These are phyloP conservation scores for Clarias batrachus DNA, from an alignment of 2,113 vertebrate species.

Conservation along the genomic window DNA sequence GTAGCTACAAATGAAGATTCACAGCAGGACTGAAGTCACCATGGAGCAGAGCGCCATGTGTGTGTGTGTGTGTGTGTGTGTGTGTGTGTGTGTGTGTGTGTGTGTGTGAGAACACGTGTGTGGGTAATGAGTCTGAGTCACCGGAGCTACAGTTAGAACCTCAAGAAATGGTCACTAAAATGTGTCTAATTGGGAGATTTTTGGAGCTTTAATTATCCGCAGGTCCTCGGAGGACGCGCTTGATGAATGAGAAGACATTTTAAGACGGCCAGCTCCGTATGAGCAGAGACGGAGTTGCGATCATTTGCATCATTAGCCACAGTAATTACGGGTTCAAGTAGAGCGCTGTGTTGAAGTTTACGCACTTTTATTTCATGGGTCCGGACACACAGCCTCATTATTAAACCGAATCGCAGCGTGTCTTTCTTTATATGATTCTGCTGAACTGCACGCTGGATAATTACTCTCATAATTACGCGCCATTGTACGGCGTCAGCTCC, in stretches of 20 bases:
- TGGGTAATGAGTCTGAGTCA: neutral
- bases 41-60: neutral
- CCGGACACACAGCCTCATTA: neutral
- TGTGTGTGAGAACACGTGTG: neutral
- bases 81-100: too few relatives aligned
- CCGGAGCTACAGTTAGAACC: neutral
- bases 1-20: conserved; percentile 38
- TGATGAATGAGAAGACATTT: neutral
- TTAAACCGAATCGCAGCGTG: neutral
- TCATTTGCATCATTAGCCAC: conserved; percentile 10
- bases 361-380: conserved; percentile 25
- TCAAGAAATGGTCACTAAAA: neutral
- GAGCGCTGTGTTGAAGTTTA: conserved; percentile 21
- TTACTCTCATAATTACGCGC: neutral
- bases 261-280: neutral
- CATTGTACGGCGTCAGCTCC: neutral
- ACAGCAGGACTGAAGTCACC: conserved; percentile 18
- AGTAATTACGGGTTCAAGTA: conserved; percentile 17
- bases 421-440: neutral
- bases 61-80: too few relatives aligned
- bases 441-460: conserved; percentile 1
- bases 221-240: neutral
- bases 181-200: conserved; percentile 12
- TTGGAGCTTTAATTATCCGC: neutral
- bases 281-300: neutral